Base-by-base conservation (phyloP, 1,140 invertebrate genomes). In the Bactericera cockerelli region DNA sequence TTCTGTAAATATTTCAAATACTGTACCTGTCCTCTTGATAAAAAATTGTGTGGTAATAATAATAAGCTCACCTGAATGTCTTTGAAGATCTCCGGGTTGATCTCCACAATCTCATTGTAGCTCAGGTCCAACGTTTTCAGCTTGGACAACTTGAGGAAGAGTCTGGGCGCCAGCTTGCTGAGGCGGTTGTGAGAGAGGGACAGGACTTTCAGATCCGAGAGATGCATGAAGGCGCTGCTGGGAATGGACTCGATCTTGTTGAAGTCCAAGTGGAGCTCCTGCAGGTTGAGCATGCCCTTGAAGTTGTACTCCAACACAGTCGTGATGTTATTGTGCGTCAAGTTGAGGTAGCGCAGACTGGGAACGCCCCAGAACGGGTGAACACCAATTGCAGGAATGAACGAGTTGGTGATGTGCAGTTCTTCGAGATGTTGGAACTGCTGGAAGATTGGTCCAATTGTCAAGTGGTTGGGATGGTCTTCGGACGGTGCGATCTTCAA, bases 341-440 rank as follows among this genome's bases (percentile, higher is more conserved):
- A 72, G 69, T 89, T 83, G 36, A 90, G 73, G 26, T 81, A 69
- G 61, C 76, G 75, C 26, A 89, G 72, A 59, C 80, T 79, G 57
- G 75, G 77, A 1, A 87, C 75, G 1, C 83, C 83, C 78, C 80
- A 87, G 68, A 90, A 87, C 10, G 86, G 84, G 65, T 84, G 79
- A 59, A 79, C 77, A 0, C 87, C 86, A 59, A 90, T 83, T 13
- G 83, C 83, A 1, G 86, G 85, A 3, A 90, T 72, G 65, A 83
- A 83, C 1, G 84, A 87, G 60, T 81, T 76, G 1, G 79, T 81
- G 36, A 90, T 86, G 64, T 82, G 81, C 1, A 90, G 71, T 69
- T 87, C 83, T 69, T 83, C 79, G 25, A 90, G 72, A 55, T 80
- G 75, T 38, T 71, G 72, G 67, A 86, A 85, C 57, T 77, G 73